A percentile compares a stretch with the other conserved stretches of the same genome.
Evolutionary conservation across 2,113 vertebrate genomes (phyloP).

Genomic region (Gadus macrocephalus): DNA sequence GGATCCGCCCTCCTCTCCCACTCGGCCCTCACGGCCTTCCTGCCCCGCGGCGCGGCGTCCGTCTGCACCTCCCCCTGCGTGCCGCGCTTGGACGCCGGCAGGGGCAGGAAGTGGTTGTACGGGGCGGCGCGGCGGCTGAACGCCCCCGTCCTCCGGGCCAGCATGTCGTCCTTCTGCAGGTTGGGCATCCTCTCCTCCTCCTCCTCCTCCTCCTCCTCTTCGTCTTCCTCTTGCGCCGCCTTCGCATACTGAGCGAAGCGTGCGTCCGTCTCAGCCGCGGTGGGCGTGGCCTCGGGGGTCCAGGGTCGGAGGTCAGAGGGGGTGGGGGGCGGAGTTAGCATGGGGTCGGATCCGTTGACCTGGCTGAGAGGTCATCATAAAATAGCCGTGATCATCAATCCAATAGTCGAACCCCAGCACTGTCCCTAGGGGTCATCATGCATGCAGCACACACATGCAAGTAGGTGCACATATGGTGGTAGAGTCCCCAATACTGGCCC

Average conservation of each 20-base stretch:
- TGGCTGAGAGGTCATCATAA: slow-evolving; percentile 48
- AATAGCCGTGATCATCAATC: slow-evolving; percentile 31
- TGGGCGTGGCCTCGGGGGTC: slow-evolving; percentile 13
- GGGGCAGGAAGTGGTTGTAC: slow-evolving; percentile 65
- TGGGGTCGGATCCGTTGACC: slow-evolving; percentile 25
- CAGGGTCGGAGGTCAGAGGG: slow-evolving; percentile 21
- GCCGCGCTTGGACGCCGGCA: slow-evolving; percentile 47
- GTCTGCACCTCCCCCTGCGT: slow-evolving; percentile 27
- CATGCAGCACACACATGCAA: not conserved
- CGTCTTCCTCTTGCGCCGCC: slow-evolving; percentile 21
- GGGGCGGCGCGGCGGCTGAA: slow-evolving; percentile 45
- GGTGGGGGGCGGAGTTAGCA: slow-evolving; percentile 12
- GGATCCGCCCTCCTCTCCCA: slow-evolving; percentile 27
- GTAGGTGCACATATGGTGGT: slow-evolving; percentile 29
- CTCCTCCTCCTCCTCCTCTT: slow-evolving; percentile 52
- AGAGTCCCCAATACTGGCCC: too few relatives aligned
- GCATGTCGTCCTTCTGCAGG: slow-evolving; percentile 74
- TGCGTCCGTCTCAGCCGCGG: slow-evolving; percentile 54
- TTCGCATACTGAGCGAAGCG: slow-evolving; percentile 54
- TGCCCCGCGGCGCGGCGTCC: slow-evolving; percentile 41
- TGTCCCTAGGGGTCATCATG: slow-evolving; percentile 1
- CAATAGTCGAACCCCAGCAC: not conserved
- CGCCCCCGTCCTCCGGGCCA: slow-evolving; percentile 63
- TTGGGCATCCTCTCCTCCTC: slow-evolving; percentile 64
- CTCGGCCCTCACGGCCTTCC: slow-evolving; percentile 29